Conservation (phyloP, 1,140 invertebrate species). For the Steinernema khuongi region DNA sequence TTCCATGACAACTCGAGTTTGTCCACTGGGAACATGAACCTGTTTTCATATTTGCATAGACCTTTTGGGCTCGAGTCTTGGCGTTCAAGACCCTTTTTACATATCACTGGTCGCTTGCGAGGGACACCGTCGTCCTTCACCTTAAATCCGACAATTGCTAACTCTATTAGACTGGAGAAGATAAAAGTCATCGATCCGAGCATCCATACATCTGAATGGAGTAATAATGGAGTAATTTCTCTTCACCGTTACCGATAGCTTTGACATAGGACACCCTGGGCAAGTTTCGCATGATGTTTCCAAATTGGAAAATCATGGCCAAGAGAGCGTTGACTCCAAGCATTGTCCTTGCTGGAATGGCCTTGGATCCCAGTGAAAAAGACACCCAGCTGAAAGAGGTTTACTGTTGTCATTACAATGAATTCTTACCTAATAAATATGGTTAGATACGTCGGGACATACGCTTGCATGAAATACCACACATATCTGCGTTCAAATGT, state of each 20-base stretch:
- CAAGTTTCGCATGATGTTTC: constrained; percentile 57
- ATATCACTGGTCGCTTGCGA: constrained; percentile 30
- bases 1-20: constrained; percentile 37
- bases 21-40: constrained; percentile 51
- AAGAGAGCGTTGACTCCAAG: constrained; percentile 54
- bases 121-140: constrained; percentile 45
- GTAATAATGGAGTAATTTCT: background rate
- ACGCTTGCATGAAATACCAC: constrained; percentile 58
- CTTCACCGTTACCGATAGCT: constrained; percentile 43
- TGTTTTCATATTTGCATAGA: constrained; percentile 47
- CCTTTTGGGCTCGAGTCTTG: constrained; percentile 31
- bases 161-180: constrained; percentile 45
- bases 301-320: constrained; percentile 58
- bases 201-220: constrained; percentile 54
- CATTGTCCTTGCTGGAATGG: constrained; percentile 58
- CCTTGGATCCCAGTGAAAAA: constrained; percentile 53
- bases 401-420: background rate
- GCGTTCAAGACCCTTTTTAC: constrained; percentile 34
- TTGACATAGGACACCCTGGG: constrained; percentile 54
- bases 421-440: constrained; percentile 49
- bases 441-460: constrained; percentile 56
- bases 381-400: constrained; percentile 50
- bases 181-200: constrained; percentile 55
- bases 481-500: constrained; percentile 50
- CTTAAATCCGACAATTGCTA: constrained; percentile 50